Evolutionary conservation across 2,113 vertebrate genomes (phyloP).

Genomic region (Vicugna pacos): DNA sequence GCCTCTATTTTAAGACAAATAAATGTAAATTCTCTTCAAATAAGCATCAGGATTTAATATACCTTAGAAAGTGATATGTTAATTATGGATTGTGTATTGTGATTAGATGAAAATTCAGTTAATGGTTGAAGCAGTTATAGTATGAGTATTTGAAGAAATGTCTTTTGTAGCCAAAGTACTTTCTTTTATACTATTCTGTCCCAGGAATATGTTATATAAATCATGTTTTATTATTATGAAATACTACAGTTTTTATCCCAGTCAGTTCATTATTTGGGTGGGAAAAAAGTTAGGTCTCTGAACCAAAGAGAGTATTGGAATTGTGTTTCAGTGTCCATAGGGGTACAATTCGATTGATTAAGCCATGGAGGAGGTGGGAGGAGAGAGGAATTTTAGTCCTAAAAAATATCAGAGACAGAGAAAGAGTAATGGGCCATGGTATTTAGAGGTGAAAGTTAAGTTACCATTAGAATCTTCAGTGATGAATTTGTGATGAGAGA

Average conservation of each 20-base stretch:
- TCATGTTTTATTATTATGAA: slow-evolving; percentile 46
- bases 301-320: slow-evolving; percentile 56
- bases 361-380: background rate
- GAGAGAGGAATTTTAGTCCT: background rate
- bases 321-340: background rate
- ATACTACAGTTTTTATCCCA: slow-evolving; percentile 7
- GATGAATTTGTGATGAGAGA: background rate
- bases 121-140: slow-evolving; percentile 45
- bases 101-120: slow-evolving; percentile 37
- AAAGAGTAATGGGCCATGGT: background rate
- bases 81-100: background rate
- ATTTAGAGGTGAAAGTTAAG: background rate
- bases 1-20: slow-evolving; percentile 46
- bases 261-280: slow-evolving; percentile 37
- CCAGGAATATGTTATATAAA: slow-evolving; percentile 48
- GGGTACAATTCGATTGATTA: slow-evolving; percentile 12
- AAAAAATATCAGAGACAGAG: slow-evolving; percentile 14
- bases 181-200: background rate
- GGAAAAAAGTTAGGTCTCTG: background rate
- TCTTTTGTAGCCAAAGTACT: background rate
- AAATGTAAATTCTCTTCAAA: slow-evolving; percentile 32
- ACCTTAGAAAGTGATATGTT: background rate
- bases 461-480: slow-evolving; percentile 23
- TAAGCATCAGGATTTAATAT: slow-evolving; percentile 27
- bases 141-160: slow-evolving; percentile 9